Evolutionary conservation across 1,140 invertebrate genomes (phyloP).

Genomic region (Drosophila bocqueti): DNA sequence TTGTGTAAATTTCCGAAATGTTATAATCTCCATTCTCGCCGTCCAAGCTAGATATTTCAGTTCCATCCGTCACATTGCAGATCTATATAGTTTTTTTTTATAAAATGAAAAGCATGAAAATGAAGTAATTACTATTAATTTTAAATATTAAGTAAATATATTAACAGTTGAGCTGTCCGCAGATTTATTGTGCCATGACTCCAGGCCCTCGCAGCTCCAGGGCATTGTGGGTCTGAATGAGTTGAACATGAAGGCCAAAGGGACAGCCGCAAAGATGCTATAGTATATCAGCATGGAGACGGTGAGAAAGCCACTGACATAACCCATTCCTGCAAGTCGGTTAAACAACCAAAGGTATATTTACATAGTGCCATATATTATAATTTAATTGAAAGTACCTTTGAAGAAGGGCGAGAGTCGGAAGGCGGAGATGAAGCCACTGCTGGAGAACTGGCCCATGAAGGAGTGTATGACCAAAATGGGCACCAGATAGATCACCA

Average conservation of each 20-base stretch:
- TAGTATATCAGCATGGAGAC: constrained; percentile 61
- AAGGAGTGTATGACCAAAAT: constrained; percentile 78
- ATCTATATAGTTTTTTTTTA: constrained; percentile 11
- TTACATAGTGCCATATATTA: background rate
- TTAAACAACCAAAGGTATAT: background rate
- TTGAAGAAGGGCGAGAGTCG: constrained; percentile 79
- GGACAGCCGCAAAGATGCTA: constrained; percentile 64
- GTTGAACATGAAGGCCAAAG: constrained; percentile 67
- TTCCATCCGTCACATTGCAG: constrained; percentile 27
- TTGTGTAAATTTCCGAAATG: background rate
- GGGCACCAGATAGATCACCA: constrained; percentile 68
- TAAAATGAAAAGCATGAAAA: no score
- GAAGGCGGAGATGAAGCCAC: constrained; percentile 78
- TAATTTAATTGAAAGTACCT: constrained; percentile 43
- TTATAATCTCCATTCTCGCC: background rate
- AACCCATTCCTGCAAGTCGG: constrained; percentile 63
- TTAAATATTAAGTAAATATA: background rate
- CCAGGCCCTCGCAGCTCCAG: constrained; percentile 73
- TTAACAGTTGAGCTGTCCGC: constrained; percentile 25
- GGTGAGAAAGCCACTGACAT: constrained; percentile 65
- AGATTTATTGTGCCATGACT: constrained; percentile 14
- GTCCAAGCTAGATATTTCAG: background rate
- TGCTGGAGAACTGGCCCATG: constrained; percentile 81
- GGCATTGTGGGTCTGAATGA: constrained; percentile 70
- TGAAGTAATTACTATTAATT: background rate